Evolutionary conservation across 2,797 vertebrate species (phyloP).

Genomic region (Cichlasoma orientale): DNA sequence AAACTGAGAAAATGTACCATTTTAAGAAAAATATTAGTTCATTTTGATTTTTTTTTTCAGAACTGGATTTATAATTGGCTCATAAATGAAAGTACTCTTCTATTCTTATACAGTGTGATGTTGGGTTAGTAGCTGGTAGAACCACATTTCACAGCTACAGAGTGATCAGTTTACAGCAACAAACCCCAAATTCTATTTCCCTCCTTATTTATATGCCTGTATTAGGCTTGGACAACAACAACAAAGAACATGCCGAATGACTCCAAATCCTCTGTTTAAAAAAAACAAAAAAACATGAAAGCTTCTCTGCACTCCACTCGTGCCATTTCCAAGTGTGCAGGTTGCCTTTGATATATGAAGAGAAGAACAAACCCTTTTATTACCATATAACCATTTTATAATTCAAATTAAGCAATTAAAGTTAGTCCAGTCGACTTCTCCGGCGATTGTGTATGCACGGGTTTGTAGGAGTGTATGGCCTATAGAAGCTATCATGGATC

Average conservation of each 20-base stretch:
- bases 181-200: background rate
- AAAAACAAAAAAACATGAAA: background rate
- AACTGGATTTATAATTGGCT: background rate
- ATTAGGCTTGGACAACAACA: background rate
- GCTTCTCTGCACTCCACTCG: background rate
- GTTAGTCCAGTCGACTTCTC: constrained; percentile 13
- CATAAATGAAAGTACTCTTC: background rate
- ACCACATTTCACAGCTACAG: background rate
- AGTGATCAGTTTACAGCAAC: background rate
- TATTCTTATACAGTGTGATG: background rate
- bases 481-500: constrained; percentile 8
- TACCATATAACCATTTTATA: too few species aligned
- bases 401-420: constrained; percentile 57
- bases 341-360: constrained; percentile 35
- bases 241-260: constrained; percentile 18
- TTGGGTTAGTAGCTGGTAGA: too few species aligned
- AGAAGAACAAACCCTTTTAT: constrained; percentile 35
- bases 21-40: too few species aligned
- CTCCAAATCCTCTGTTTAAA: background rate
- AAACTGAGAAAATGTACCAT: background rate
- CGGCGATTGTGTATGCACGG: background rate
- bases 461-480: background rate
- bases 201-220: background rate
- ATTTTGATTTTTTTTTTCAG: background rate
- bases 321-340: constrained; percentile 17